These are phyloP conservation scores for Tetramorium parvispinum DNA, from an alignment of 1,140 invertebrate genomes.

Conservation along the genomic window DNA sequence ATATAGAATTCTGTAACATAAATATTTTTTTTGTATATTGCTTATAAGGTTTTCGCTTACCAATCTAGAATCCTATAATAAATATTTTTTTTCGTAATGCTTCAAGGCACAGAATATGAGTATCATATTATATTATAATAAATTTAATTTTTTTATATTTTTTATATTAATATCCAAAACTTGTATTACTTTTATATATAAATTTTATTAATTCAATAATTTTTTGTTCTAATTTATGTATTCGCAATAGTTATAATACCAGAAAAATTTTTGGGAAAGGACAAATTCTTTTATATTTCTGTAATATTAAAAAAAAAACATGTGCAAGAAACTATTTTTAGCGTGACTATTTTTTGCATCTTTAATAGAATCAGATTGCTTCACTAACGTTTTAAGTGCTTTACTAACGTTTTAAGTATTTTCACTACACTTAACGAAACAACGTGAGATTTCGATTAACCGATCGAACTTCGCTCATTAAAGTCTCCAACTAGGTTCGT, in stretches of 20 bases:
- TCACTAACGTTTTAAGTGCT: not conserved
- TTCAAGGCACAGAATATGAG: not conserved
- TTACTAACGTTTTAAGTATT: conserved; percentile 5
- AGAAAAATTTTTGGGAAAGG: not conserved
- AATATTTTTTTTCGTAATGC: not conserved
- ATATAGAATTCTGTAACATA: conserved; percentile 75
- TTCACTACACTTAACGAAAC: not conserved
- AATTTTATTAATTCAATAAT: not conserved
- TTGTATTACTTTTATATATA: not conserved
- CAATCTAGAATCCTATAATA: too few relatives aligned
- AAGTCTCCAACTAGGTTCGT: conserved; percentile 41
- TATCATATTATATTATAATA: not conserved
- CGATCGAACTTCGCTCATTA: conserved; percentile 37
- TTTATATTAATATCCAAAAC: not conserved
- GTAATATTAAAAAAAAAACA: not conserved
- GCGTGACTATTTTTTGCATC: not conserved
- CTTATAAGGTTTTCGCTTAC: not conserved
- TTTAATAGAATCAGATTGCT: not conserved
- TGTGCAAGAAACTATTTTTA: not conserved
- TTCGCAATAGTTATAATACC: too few relatives aligned
- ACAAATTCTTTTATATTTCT: not conserved
- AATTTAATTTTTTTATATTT: not conserved
- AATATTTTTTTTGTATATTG: not conserved
- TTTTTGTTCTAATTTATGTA: not conserved
- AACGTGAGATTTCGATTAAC: conserved; percentile 32